A percentile compares a stretch with the other conserved stretches of the same genome.
Evolutionary conservation across 2,113 vertebrate species (phyloP).

Genomic region (Paramormyrops kingsleyae): DNA sequence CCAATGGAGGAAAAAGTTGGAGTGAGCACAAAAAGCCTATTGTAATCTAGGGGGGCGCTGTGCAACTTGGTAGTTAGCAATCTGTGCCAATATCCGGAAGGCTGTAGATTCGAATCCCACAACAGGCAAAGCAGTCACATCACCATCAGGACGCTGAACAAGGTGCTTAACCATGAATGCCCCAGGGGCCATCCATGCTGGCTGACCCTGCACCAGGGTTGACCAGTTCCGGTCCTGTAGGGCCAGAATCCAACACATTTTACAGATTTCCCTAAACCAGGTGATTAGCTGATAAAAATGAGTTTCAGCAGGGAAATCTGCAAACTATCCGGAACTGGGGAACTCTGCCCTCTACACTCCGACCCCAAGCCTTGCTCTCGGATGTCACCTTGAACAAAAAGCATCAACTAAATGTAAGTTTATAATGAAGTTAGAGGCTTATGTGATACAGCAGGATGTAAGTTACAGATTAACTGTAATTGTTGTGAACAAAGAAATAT

Average conservation of each 20-base stretch:
- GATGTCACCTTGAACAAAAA: no score
- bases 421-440: not conserved
- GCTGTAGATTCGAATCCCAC: not conserved
- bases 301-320: not conserved
- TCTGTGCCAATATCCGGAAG: not conserved
- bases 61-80: not conserved
- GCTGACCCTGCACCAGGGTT: not conserved
- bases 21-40: not conserved
- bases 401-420: not conserved
- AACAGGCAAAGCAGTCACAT: not conserved
- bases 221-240: not conserved
- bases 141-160: not conserved
- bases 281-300: not conserved
- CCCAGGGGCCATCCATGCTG: not conserved
- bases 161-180: not conserved
- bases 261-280: not conserved
- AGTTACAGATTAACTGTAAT: not conserved
- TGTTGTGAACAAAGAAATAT: not conserved
- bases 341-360: not conserved
- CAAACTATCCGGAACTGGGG: not conserved
- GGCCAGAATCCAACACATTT: not conserved
- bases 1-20: not conserved
- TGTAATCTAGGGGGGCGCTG: not conserved
- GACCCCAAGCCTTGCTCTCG: not conserved
- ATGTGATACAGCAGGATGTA: not conserved